Conservation (phyloP, 2,113 vertebrate species). For the Chionodraco myersi region DNA sequence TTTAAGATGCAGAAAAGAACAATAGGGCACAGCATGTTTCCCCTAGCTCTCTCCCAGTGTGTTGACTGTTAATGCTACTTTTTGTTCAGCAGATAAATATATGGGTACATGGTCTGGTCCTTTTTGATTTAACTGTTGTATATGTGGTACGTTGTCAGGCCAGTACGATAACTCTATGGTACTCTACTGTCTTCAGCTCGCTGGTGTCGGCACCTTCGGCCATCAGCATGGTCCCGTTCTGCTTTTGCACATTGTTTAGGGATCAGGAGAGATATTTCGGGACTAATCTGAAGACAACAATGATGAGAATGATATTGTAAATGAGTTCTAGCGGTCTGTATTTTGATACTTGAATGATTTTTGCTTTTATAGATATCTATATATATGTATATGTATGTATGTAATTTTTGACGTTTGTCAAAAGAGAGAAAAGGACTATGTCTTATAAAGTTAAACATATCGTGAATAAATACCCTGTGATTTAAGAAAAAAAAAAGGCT, state of each 20-base stretch:
- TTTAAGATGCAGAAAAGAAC: conserved; percentile 57
- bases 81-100: conserved; percentile 52
- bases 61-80: conserved; percentile 72
- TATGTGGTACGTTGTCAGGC: conserved; percentile 60
- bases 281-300: conserved; percentile 86
- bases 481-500: conserved; percentile 66
- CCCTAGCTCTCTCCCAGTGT: conserved; percentile 55
- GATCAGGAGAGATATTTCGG: conserved; percentile 83
- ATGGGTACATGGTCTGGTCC: conserved; percentile 53
- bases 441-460: conserved; percentile 86
- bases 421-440: conserved; percentile 80
- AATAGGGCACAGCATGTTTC: conserved; percentile 55
- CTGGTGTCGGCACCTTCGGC: conserved; percentile 58
- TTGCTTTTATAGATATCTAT: conserved; percentile 92
- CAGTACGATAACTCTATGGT: conserved; percentile 59
- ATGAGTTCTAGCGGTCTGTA: conserved; percentile 92
- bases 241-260: conserved; percentile 86
- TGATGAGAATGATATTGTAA: conserved; percentile 82
- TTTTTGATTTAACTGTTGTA: conserved; percentile 55
- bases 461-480: conserved; percentile 88
- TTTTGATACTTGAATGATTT: conserved; percentile 99
- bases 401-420: conserved; percentile 83
- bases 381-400: conserved; percentile 84
- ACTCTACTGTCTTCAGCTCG: conserved; percentile 55
- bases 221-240: conserved; percentile 78